phyloP scores from a whole-genome alignment of 2,113 vertebrate species.

The Cyanistes caeruleus region DNA sequence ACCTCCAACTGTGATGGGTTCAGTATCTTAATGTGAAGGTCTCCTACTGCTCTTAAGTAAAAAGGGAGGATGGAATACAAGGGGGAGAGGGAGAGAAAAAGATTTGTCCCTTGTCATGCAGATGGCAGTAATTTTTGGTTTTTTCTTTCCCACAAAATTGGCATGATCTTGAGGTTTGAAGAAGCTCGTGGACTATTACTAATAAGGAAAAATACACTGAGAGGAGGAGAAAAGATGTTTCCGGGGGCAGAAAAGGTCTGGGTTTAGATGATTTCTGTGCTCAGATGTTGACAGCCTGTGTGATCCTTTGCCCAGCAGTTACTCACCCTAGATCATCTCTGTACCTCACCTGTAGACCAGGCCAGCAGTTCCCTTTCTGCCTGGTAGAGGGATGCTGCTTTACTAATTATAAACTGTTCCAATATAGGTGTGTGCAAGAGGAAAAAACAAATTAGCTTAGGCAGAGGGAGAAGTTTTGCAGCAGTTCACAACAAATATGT shows the following conservation, averaged over 20 bases:
- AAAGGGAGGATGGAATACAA: background rate
- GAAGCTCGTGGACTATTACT: background rate
- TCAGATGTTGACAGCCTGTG: background rate
- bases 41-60: slow-evolving; percentile 63
- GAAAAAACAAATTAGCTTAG: background rate
- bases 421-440: background rate
- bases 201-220: background rate
- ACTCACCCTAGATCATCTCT: background rate
- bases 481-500: background rate
- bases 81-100: background rate
- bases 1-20: slow-evolving; percentile 47
- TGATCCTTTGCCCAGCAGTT: background rate
- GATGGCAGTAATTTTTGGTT: slow-evolving; percentile 25
- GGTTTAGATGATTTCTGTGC: background rate
- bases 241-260: background rate
- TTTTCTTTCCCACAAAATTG: slow-evolving; percentile 31
- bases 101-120: slow-evolving; percentile 46
- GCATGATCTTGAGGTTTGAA: slow-evolving; percentile 37
- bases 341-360: background rate
- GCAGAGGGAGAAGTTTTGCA: background rate
- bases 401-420: background rate
- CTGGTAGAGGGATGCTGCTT: background rate
- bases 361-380: background rate
- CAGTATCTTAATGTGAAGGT: slow-evolving; percentile 66
- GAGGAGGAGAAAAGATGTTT: background rate